phyloP scores from a whole-genome alignment of 2,797 vertebrate genomes.

The Acanthurus lineatus region DNA sequence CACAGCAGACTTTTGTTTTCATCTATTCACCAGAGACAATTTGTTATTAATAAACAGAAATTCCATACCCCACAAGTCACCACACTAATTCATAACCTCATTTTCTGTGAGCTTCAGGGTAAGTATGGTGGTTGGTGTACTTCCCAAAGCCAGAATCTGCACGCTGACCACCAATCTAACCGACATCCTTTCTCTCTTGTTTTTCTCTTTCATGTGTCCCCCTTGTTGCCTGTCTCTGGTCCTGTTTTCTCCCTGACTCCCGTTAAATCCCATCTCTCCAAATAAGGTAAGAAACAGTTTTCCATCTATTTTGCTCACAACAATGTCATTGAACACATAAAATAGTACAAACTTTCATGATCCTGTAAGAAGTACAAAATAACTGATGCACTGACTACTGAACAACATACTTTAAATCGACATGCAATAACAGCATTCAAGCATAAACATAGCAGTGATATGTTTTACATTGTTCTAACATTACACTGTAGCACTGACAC shows the following conservation, averaged over 20 bases:
- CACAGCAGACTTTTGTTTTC: background rate
- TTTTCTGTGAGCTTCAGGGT: constrained; percentile 58
- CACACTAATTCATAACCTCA: constrained; percentile 1
- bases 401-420: background rate
- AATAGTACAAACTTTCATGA: too few relatives aligned
- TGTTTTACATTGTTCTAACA: constrained; percentile 15
- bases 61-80: constrained; percentile 4
- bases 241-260: constrained; percentile 38
- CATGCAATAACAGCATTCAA: background rate
- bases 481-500: background rate
- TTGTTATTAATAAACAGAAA: background rate
- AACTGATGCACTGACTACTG: constrained; percentile 10
- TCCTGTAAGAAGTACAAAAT: too few relatives aligned
- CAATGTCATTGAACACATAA: too few relatives aligned
- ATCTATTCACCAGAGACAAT: background rate
- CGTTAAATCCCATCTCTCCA: constrained; percentile 57
- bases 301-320: constrained; percentile 9
- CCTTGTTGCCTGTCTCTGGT: constrained; percentile 41
- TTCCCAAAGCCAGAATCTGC: constrained; percentile 50
- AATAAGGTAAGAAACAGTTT: constrained; percentile 84
- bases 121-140: constrained; percentile 70
- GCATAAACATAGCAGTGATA: background rate
- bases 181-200: constrained; percentile 52
- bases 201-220: constrained; percentile 77
- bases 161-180: constrained; percentile 72